Percentiles rank a stretch among this genome's conserved stretches.
Conservation (phyloP, 1,140 invertebrate genomes). For the Cecropterus lyciades region DNA sequence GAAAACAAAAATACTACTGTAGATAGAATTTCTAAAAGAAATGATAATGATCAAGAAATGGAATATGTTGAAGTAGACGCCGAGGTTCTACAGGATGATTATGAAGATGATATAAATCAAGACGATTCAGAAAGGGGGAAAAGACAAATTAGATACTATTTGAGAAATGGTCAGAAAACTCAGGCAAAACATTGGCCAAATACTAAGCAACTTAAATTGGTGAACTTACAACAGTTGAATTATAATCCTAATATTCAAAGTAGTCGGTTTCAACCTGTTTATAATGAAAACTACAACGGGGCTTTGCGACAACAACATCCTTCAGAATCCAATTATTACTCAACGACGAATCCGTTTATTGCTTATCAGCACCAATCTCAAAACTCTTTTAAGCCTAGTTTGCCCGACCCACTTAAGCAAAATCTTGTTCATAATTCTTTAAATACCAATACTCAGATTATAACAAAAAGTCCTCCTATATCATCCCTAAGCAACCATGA, state of each 20-base stretch:
- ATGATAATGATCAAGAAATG: conserved; percentile 62
- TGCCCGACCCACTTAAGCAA: conserved; percentile 57
- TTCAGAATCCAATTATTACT: conserved; percentile 48
- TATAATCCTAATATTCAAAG: conserved; percentile 62
- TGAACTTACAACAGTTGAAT: conserved; percentile 56
- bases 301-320: conserved; percentile 47
- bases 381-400: conserved; percentile 66
- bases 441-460: conserved; percentile 66
- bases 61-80: conserved; percentile 65
- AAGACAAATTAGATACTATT: conserved; percentile 76
- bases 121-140: conserved; percentile 76
- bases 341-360: conserved; percentile 55
- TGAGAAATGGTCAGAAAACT: conserved; percentile 65
- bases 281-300: conserved; percentile 49
- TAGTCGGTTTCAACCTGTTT: conserved; percentile 49
- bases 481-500: conserved; percentile 73
- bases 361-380: conserved; percentile 55
- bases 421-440: conserved; percentile 46
- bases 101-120: conserved; percentile 46
- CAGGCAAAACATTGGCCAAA: conserved; percentile 56
- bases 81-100: conserved; percentile 46
- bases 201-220: conserved; percentile 53
- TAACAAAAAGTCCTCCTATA: conserved; percentile 83
- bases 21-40: conserved; percentile 57
- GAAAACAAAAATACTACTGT: conserved; percentile 39